Evolutionary conservation across 2,888 invertebrate genomes (phyloP).

Genomic region (Perithous albicinctus): DNA sequence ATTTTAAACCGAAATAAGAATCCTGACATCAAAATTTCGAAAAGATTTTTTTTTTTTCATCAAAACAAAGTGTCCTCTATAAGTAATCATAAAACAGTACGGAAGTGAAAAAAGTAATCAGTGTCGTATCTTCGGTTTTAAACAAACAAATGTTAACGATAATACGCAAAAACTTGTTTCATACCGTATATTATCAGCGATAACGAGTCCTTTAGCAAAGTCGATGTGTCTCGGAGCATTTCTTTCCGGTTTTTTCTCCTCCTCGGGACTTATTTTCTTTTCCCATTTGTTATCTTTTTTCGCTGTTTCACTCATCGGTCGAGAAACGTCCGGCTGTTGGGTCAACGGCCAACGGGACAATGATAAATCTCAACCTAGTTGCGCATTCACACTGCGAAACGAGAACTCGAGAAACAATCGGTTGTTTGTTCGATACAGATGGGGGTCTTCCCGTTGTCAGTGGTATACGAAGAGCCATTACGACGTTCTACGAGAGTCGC

Average conservation of each 20-base stretch:
- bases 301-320: conserved; percentile 58
- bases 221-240: conserved; percentile 50
- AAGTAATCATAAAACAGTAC: not conserved
- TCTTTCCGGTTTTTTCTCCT: conserved; percentile 63
- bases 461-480: conserved; percentile 15
- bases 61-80: not conserved
- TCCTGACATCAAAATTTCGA: not conserved
- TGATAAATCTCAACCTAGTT: conserved; percentile 45
- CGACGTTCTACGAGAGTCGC: conserved; percentile 21
- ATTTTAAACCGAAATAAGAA: too few species aligned
- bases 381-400: conserved; percentile 39
- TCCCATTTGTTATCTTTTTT: conserved; percentile 65
- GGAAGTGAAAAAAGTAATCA: not conserved
- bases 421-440: conserved; percentile 64
- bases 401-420: conserved; percentile 47
- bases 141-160: not conserved
- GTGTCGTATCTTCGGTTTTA: too few species aligned
- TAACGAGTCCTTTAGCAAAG: conserved; percentile 68
- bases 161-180: not conserved
- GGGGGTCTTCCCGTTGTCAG: conserved; percentile 28
- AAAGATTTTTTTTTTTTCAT: too few species aligned
- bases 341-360: conserved; percentile 53
- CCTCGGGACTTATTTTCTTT: conserved; percentile 61
- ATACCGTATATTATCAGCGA: conserved; percentile 75
- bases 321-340: conserved; percentile 15